Evolutionary conservation across 2,888 invertebrate species (phyloP), one percentile per base, ranked within the genome.

Genomic region (Perdita meconis): DNA sequence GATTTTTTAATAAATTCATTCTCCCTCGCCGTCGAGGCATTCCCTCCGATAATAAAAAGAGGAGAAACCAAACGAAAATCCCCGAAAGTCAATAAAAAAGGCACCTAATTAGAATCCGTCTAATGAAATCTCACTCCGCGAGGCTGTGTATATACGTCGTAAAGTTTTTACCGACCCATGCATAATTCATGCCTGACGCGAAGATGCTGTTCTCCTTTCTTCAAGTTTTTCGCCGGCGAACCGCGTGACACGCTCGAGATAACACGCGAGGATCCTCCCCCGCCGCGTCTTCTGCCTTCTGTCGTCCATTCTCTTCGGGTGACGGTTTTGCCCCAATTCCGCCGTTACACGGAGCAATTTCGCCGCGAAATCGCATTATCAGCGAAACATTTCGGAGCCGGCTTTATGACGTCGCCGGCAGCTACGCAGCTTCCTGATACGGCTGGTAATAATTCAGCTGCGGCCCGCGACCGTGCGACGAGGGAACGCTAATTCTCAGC

Each of bases 401-500:
- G 72, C 68, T 72, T 84, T 78, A 75, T 67, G 67, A 71, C n/a
- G 55, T 16, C 34, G 61, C 36, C 47, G 40, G 68, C 67, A 47
- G 22, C 63, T 40, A 65, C 55, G 12, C 78, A 4, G 6, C 3
- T 6, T 64, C 51, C 74, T 68, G 73, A 78, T 78, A 78, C 60
- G 69, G 65, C n/a, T 51, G 78, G 71, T 63, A 80, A 87, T 87
- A 87, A 87, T 84, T 87, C 82, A 81, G 64, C 86, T 69, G 69
- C 76, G 80, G 65, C 63, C n/a, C 76, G 53, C 78, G 67, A 56
- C 53, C 65, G 61, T 76, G 63, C 72, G 66, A 74, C 79, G 65
- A 38, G 78, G 76, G 71, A 70, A 57, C 70, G 83, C 80, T 86
- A 88, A 88, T 88, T 88, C 85, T 83, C 88, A 78, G 80, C 74